phyloP scores from a whole-genome alignment of 2,888 invertebrate genomes.

The Stenolophus ochropezus region DNA sequence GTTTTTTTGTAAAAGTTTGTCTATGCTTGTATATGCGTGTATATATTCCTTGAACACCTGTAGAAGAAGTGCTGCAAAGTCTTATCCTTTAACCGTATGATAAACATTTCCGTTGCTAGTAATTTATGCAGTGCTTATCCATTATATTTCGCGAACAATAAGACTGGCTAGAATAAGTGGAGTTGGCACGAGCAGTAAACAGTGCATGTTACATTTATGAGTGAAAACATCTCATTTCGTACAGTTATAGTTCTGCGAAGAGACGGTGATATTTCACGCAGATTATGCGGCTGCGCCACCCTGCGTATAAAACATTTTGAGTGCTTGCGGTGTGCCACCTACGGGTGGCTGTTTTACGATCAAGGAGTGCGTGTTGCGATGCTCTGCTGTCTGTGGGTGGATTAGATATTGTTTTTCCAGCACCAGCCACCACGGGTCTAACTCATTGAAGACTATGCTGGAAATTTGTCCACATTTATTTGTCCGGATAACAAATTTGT shows the following conservation, averaged over 20 bases:
- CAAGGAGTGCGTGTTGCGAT: slow-evolving; percentile 46
- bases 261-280: slow-evolving; percentile 16
- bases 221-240: slow-evolving; percentile 4
- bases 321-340: slow-evolving; percentile 16
- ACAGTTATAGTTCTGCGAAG: slow-evolving; percentile 32
- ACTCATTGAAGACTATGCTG: not conserved
- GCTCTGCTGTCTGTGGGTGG: slow-evolving; percentile 51
- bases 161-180: not conserved
- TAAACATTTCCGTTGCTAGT: not conserved
- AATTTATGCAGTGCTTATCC: not conserved
- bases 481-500: not conserved
- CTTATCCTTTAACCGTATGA: not conserved
- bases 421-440: not conserved
- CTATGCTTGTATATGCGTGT: no score
- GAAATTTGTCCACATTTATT: not conserved
- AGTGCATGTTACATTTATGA: slow-evolving; percentile 11
- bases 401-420: slow-evolving; percentile 59
- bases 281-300: slow-evolving; percentile 6
- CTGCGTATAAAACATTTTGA: slow-evolving; percentile 29
- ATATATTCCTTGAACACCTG: no score
- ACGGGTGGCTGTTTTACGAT: slow-evolving; percentile 42
- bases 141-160: not conserved
- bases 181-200: not conserved
- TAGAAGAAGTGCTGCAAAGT: no score
- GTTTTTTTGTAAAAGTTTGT: no score